Base-by-base conservation (phyloP, 2,113 vertebrate species). In the Paratilapia polleni region DNA sequence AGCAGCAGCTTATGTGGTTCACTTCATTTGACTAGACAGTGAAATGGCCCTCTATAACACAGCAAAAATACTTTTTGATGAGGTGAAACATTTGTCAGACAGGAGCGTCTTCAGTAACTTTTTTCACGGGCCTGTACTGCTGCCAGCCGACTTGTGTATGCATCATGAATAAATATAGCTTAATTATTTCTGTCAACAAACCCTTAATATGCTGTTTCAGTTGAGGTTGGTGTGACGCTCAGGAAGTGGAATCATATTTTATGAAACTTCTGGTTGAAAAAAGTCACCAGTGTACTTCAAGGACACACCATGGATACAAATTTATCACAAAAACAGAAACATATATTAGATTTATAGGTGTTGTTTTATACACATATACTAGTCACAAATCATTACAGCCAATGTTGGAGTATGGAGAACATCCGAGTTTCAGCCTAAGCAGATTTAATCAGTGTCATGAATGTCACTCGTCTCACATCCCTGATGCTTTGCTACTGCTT, bases 361-460 rank as follows among this genome's bases (percentile, higher is more conserved):
- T 47, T 13, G 47, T 43, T 43, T 5, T 77, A 26, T 54, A 56
- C 13, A 58, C 34, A 24, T 56, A 34, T 52, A 22, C 9, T 15
- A 13, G 10, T 74, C 20, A 47, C 47, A 38, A 15, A 61, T 62
- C 24, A 12, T 52, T 77, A 15, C 6, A 81, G n/a, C 8, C 6
- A 1, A 43, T 78, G 43, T 75, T 20, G 26, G 26, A 59, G 47
- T 31, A 13, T 54, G 19, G 59, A 58, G 3, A 79, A 49, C 64
- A 28, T 38, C 31, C 58, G 38, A 79, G 14, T 19, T 58, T 13
- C 22, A 8, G 24, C 17, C 63, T 22, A 2, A 81, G 89, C 26
- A 56, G 58, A 77, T 81, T 81, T 80, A 83, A 92, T 86, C 82
- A 75, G 60, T 62, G 80, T 77, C 81, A 36, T 57, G 56, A 63